Evolutionary conservation across 2,888 invertebrate species (phyloP).

Genomic region (Rhorus exstirpatorius): DNA sequence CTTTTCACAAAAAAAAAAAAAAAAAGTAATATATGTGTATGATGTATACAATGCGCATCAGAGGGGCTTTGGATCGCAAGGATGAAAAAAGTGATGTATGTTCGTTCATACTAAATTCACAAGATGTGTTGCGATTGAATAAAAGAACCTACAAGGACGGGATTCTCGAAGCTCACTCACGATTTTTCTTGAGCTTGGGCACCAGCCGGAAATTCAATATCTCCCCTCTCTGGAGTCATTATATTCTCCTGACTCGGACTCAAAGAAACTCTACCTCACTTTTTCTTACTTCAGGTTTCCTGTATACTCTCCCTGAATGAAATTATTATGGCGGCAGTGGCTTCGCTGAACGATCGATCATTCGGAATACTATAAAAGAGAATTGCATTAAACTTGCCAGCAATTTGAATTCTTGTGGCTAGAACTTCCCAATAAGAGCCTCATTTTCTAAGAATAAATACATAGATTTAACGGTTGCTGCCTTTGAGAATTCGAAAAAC

Average conservation of each 20-base stretch:
- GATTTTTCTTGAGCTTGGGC: slow-evolving; percentile 5
- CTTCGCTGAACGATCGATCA: slow-evolving; percentile 14
- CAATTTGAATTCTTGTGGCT: slow-evolving; percentile 1
- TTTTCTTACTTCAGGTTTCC: no score
- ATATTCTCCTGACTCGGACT: neutral
- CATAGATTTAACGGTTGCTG: neutral
- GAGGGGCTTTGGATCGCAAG: neutral
- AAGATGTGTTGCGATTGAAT: slow-evolving; percentile 29
- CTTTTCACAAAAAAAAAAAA: no score
- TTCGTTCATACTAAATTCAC: neutral
- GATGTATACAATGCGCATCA: no score
- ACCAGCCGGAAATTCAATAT: slow-evolving; percentile 17
- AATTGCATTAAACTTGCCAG: neutral
- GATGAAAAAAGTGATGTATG: neutral
- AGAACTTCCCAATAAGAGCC: neutral
- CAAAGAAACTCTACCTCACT: slow-evolving; percentile 6
- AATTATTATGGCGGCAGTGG: neutral
- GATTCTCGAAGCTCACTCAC: slow-evolving; percentile 7
- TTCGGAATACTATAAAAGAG: slow-evolving; percentile 31
- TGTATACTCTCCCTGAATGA: neutral
- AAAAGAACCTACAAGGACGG: neutral
- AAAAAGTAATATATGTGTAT: no score
- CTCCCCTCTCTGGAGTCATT: neutral
- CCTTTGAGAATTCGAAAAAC: no score
- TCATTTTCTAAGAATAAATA: neutral